Evolutionary conservation across 2,888 invertebrate genomes (phyloP), one percentile per base, ranked within the genome.

Genomic region (Lithodes maja): DNA sequence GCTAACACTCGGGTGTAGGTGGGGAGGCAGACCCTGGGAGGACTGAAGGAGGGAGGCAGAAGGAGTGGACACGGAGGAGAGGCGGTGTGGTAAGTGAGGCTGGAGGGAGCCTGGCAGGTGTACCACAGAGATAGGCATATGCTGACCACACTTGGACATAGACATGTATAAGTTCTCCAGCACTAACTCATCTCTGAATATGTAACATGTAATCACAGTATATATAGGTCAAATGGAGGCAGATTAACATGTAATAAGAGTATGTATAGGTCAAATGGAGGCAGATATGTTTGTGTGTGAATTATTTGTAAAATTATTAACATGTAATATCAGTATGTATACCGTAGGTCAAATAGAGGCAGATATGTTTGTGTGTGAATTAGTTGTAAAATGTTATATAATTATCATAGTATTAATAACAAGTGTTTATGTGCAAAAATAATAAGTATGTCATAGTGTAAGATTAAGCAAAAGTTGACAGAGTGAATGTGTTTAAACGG

Each of bases 51-150:
- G 83, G 50, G 85, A 82, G 33, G 85, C 55, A 12, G 77, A 83
- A 33, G 77, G 89, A 53, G 77, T 71, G 68, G 86, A 83, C 3
- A 1, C 69, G 9, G 87, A 71, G 53, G 88, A 89, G 71, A 71
- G 12, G 17, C 71, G 71, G n/a, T 83, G 85, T 50, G 75, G 80
- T 12, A 85, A 71, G 33, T 85, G 87, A 15, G 87, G 15, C 3
- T 17, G 82, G 15, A 78, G 85, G 52, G 75, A 80, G 15, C 85
- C 71, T n/a, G 87, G 87, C n/a, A 90, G 12, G 75, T 85, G 87
- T 50, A 90, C 85, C 2, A 87, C 84, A 54, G 87, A 87, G n/a
- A 90, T 85, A 54, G 90, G 90, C 87, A 90, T 87, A 15, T 77
- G 85, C 3, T 17, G 71, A 50, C 80, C 69, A 75, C 78, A 85